phyloP scores from a whole-genome alignment of 2,888 invertebrate species.

The Cryptosula pallasiana region DNA sequence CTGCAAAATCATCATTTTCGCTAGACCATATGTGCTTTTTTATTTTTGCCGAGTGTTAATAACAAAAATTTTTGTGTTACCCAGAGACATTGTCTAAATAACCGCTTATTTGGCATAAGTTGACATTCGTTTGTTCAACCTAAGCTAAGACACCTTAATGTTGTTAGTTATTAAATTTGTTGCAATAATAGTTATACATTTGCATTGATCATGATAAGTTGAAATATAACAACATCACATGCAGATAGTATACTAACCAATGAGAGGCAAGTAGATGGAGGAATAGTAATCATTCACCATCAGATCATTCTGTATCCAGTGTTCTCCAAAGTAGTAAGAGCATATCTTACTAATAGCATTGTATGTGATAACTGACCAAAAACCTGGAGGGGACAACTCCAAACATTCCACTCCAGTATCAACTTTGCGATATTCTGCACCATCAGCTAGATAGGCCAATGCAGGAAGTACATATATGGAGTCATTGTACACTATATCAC shows the following conservation, averaged over 20 bases:
- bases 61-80: too few species aligned
- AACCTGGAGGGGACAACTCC: background rate
- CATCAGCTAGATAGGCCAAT: background rate
- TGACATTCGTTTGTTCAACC: too few species aligned
- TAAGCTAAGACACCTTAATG: too few species aligned
- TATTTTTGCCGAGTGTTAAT: too few species aligned
- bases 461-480: background rate
- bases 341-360: background rate
- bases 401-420: background rate
- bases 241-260: background rate
- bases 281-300: background rate
- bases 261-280: background rate
- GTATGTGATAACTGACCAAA: background rate
- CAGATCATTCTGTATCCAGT: background rate
- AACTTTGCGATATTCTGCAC: background rate
- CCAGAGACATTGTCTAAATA: too few species aligned
- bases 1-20: too few species aligned
- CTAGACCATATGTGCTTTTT: too few species aligned
- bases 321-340: background rate
- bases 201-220: too few species aligned
- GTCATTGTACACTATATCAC: background rate
- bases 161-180: too few species aligned
- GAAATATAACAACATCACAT: background rate
- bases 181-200: too few species aligned
- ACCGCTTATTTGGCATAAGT: too few species aligned